These are phyloP conservation scores for Nannobrachium achirus DNA, from an alignment of 2,113 vertebrate genomes.

Conservation along the genomic window DNA sequence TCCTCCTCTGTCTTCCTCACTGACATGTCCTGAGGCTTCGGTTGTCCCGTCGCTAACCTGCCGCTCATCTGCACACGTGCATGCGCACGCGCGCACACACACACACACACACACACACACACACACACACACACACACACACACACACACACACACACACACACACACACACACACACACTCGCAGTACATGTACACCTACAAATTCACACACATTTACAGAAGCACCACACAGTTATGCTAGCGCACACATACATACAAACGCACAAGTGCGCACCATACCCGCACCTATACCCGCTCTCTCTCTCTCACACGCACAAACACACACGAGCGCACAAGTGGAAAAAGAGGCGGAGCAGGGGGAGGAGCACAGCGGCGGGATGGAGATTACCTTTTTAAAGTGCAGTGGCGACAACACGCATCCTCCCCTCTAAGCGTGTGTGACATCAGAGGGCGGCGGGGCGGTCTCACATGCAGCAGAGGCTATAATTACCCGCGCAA, in stretches of 20 bases:
- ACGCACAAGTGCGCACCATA: not conserved
- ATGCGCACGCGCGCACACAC: not conserved
- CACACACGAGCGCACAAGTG: constrained; percentile 3
- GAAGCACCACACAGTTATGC: not conserved
- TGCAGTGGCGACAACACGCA: constrained; percentile 39
- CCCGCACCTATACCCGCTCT: constrained; percentile 16
- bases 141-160: constrained; percentile 7
- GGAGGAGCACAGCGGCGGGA: not conserved
- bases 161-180: constrained; percentile 4
- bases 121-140: constrained; percentile 4
- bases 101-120: not conserved
- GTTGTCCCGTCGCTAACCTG: constrained; percentile 46
- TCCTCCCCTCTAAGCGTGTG: constrained; percentile 50
- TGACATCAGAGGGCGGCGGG: constrained; percentile 67
- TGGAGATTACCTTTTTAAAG: constrained; percentile 65
- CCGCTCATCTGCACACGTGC: constrained; percentile 40
- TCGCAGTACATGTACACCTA: not conserved
- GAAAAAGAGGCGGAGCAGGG: not conserved
- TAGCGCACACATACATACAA: not conserved
- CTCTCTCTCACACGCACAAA: constrained; percentile 14
- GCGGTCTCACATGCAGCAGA: constrained; percentile 60
- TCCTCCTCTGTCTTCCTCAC: constrained; percentile 35
- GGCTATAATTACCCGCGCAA: constrained; percentile 68
- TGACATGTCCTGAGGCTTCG: constrained; percentile 48
- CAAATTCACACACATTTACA: not conserved